Conservation (phyloP, 2,797 vertebrate species). For the Malacoraja senta region DNA sequence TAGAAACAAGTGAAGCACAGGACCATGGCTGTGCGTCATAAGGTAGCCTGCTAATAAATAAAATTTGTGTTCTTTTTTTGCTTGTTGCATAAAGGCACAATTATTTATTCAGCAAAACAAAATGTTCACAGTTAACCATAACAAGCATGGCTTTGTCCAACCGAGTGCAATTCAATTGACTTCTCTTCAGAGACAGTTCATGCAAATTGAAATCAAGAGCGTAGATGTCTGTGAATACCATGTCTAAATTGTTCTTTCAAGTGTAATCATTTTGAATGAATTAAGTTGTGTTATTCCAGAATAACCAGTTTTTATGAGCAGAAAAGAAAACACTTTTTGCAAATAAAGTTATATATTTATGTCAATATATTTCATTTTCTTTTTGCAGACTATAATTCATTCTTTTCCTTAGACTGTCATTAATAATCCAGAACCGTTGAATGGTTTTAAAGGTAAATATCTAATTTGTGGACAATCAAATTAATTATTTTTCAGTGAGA, state of each 20-base stretch:
- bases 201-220: conserved; percentile 65
- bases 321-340: neutral
- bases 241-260: conserved; percentile 25
- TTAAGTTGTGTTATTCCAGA: conserved; percentile 20
- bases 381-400: neutral
- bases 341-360: neutral
- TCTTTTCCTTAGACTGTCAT: neutral
- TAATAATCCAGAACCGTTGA: neutral
- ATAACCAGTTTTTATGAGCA: neutral
- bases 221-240: conserved; percentile 46
- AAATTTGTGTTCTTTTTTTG: conserved; percentile 23
- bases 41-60: conserved; percentile 29
- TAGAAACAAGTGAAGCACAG: neutral
- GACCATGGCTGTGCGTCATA: conserved; percentile 23
- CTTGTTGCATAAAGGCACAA: neutral
- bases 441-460: neutral
- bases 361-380: neutral
- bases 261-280: conserved; percentile 33
- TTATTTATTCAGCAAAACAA: conserved; percentile 36
- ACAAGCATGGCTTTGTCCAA: conserved; percentile 57
- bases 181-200: conserved; percentile 58
- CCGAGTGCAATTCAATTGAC: conserved; percentile 50
- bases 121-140: conserved; percentile 42
- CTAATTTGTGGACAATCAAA: neutral
- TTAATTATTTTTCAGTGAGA: too few relatives aligned